Percentiles rank a stretch among this genome's conserved stretches.
Evolutionary conservation across 2,888 invertebrate genomes (phyloP).

Genomic region (Sphinx pinastri): DNA sequence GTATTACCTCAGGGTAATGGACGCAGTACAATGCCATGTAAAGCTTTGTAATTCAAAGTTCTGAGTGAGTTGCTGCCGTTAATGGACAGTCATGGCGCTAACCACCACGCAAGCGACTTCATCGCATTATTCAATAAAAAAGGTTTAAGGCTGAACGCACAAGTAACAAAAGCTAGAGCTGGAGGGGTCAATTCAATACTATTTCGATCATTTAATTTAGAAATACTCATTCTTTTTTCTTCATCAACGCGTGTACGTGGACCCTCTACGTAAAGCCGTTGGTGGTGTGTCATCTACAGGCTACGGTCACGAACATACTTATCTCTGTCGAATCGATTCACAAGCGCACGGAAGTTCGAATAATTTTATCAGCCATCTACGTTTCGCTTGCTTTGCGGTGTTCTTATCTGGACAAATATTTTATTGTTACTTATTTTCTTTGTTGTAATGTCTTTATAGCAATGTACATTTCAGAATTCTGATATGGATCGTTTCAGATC

Average conservation of each 20-base stretch:
- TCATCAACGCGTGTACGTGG: background rate
- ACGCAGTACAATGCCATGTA: too few species aligned
- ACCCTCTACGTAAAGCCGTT: background rate
- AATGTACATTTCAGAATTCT: background rate
- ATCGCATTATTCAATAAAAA: too few species aligned
- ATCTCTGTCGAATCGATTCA: slow-evolving; percentile 34
- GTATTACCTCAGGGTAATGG: too few species aligned
- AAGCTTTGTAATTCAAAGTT: too few species aligned
- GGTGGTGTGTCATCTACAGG: slow-evolving; percentile 19
- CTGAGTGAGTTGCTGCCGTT: too few species aligned
- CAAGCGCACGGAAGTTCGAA: slow-evolving; percentile 31
- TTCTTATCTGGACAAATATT: slow-evolving; percentile 13
- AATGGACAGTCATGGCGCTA: too few species aligned
- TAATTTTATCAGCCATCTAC: slow-evolving; percentile 30
- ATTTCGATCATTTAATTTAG: too few species aligned
- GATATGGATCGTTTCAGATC: background rate
- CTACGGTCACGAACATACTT: slow-evolving; percentile 32
- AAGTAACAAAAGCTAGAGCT: too few species aligned
- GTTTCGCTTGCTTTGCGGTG: slow-evolving; percentile 20
- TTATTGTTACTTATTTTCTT: slow-evolving; percentile 13
- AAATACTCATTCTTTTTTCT: background rate
- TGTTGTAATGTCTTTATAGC: background rate
- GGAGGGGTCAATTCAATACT: too few species aligned
- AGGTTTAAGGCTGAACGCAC: too few species aligned
- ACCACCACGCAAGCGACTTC: too few species aligned